Conservation (phyloP, 2,113 vertebrate species). For the Archilochus colubris region DNA sequence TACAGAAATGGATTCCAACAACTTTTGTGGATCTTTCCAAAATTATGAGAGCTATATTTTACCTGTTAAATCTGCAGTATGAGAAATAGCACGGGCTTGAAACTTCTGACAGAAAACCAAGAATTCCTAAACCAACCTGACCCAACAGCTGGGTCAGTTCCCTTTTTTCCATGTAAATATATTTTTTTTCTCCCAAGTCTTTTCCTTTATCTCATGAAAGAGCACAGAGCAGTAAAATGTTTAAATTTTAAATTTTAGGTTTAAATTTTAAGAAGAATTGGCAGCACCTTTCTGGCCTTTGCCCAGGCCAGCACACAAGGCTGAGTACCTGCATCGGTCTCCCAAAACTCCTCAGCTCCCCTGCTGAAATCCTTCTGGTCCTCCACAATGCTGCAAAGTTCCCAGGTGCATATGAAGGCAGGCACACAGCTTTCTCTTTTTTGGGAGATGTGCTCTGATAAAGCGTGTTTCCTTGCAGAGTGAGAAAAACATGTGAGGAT, state of each 20-base stretch:
- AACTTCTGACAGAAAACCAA: neutral
- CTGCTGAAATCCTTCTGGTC: neutral
- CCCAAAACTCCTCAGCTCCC: neutral
- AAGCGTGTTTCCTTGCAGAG: neutral
- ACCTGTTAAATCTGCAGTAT: neutral
- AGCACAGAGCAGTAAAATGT: neutral
- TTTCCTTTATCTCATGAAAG: neutral
- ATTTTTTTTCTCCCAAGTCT: neutral
- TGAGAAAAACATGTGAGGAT: neutral
- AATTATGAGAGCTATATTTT: neutral
- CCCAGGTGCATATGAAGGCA: neutral
- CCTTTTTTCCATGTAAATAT: neutral
- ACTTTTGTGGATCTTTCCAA: neutral
- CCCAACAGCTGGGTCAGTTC: neutral
- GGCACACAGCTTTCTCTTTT: neutral
- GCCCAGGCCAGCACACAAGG: neutral
- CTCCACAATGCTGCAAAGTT: neutral
- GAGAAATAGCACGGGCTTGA: neutral
- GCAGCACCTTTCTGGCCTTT: neutral
- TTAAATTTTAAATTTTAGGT: neutral
- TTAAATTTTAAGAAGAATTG: neutral
- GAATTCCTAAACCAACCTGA: neutral
- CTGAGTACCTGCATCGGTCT: neutral
- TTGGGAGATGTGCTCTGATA: neutral
- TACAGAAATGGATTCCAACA: neutral